A percentile compares a stretch with the other conserved stretches of the same genome.
Conservation (phyloP, 2,888 invertebrate species). For the Disparrhopalites patrizii region DNA sequence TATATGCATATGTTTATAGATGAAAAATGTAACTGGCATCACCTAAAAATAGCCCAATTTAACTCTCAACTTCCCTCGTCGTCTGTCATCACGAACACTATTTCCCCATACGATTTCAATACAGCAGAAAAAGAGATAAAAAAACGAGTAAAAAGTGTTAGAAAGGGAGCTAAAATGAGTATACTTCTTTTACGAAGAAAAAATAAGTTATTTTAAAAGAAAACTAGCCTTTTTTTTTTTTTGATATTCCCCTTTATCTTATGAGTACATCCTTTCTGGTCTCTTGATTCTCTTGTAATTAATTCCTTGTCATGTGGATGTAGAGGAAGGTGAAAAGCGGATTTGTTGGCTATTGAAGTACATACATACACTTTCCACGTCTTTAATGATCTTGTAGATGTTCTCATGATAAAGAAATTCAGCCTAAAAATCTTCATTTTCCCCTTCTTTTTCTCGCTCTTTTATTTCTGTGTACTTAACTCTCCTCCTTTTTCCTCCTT, state of each 20-base stretch:
- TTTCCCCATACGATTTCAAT: too few species aligned
- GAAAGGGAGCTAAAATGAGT: not conserved
- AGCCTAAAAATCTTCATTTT: too few species aligned
- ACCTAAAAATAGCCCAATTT: too few species aligned
- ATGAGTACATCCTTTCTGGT: constrained; percentile 1
- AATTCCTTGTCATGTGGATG: not conserved
- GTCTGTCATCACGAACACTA: too few species aligned
- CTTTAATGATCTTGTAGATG: not conserved
- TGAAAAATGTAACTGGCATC: too few species aligned
- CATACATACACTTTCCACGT: not conserved
- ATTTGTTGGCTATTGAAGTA: too few species aligned
- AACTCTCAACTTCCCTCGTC: too few species aligned
- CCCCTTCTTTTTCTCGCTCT: not conserved
- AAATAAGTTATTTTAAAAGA: not conserved
- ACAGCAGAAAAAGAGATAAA: not conserved
- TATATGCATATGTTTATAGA: too few species aligned
- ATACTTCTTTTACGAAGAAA: too few species aligned
- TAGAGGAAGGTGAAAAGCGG: not conserved
- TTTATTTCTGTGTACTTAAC: not conserved
- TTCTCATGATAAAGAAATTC: too few species aligned
- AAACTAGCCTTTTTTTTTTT: not conserved
- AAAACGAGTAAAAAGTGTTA: not conserved
- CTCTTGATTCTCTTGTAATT: not conserved
- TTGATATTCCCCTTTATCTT: not conserved
- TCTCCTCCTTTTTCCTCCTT: not conserved